Base-by-base conservation (phyloP, 2,113 vertebrate genomes). In the Nesogale talazaci region DNA sequence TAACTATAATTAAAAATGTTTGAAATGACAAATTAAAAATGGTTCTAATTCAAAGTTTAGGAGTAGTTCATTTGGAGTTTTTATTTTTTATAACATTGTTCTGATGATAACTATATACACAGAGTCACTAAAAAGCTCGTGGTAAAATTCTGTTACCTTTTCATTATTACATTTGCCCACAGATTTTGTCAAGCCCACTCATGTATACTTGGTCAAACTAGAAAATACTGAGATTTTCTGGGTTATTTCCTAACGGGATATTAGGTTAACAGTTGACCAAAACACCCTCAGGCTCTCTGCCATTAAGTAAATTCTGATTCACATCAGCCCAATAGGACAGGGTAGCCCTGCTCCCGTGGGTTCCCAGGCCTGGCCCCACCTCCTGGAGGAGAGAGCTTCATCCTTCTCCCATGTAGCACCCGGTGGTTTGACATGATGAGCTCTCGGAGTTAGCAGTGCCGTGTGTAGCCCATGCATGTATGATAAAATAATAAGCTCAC, bases 41-140 rank as follows among this genome's bases (percentile, higher is more conserved):
- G 23, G 17, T 72, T 77, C 70, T 70, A 90, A 63, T 75, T 63
- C 76, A 83, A 75, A 63, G 75, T 80, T 72, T 92, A 91, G 46
- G 36, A 82, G 82, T 74, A 57, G n/a, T 93, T 96, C 16, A 88
- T 83, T 93, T 46, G 76, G 29, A 42, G 29, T 57, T 36, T 93
- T 87, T 69, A 61, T 36, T 89, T 92, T 46, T 89, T 85, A 78
- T 72, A 1, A 89, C 83, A 82, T 65, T 69, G 91, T 80, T 34
- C 34, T 59, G 46, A 52, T 52, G 46, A 52, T 52, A 52, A 52
- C 14, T 52, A 52, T 52, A 52, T 52, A 52, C 10, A 11, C 46
- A 52, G 10, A 12, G 46, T 61, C 22, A 20, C 22, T 19, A 20
- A 22, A 61, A 61, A 61, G 59, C 22, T 23, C 59, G 22, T 61